Conservation (phyloP, 92 coral and sea anemone genomes). For the Micromussa lordhowensis region DNA sequence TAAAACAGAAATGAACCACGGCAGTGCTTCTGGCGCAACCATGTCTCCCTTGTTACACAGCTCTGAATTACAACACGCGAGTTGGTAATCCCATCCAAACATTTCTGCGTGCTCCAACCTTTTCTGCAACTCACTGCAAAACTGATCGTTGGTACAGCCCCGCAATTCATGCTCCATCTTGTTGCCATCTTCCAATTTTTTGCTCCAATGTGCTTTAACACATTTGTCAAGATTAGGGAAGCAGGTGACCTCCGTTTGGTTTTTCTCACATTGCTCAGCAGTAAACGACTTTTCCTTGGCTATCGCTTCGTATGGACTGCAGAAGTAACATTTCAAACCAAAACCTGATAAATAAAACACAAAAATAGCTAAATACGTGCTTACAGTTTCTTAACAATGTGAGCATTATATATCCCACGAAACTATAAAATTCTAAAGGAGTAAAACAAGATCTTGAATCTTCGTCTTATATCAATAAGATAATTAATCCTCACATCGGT, state of each 20-base stretch:
- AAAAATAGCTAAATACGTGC: neutral
- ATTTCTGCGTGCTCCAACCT: neutral
- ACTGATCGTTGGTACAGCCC: neutral
- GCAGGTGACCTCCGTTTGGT: constrained; percentile 7
- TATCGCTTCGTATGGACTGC: neutral
- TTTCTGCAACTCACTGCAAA: neutral
- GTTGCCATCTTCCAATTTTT: neutral
- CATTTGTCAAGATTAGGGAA: neutral
- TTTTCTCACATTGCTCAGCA: constrained; percentile 19
- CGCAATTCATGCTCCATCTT: neutral
- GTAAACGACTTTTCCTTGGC: neutral
- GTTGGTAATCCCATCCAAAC: neutral
- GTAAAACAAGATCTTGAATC: too few species aligned
- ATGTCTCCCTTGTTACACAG: constrained; percentile 4
- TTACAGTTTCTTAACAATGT: too few species aligned
- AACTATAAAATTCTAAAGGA: too few species aligned
- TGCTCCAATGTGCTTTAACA: neutral
- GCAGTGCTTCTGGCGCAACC: too few species aligned
- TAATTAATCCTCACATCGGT: too few species aligned
- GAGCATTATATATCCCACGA: too few species aligned
- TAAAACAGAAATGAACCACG: neutral
- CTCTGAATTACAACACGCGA: constrained; percentile 11
- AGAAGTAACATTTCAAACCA: constrained; percentile 8
- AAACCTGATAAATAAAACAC: neutral
- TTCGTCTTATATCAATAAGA: too few species aligned